A percentile compares a stretch with the other conserved stretches of the same genome.
Conservation (phyloP, 2,888 invertebrate genomes). For the Mamestra brassicae region DNA sequence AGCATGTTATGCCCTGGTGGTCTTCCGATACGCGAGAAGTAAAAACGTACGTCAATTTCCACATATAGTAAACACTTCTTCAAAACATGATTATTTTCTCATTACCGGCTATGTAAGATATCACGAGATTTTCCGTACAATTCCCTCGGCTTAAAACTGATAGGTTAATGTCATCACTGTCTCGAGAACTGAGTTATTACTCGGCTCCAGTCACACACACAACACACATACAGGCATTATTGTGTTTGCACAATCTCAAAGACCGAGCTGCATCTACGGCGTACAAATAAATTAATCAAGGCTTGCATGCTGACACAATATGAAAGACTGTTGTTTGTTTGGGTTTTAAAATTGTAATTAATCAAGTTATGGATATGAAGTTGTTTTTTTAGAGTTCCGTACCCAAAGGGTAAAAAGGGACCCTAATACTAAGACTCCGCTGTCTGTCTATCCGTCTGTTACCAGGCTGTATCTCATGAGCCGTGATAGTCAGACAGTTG, state of each 20-base stretch:
- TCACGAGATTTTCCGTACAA: not conserved
- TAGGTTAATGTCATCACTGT: slow-evolving; percentile 38
- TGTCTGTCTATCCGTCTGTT: too few relatives aligned
- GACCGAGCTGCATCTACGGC: slow-evolving; percentile 17
- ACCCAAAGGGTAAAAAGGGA: too few relatives aligned
- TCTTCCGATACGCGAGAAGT: not conserved
- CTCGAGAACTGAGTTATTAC: slow-evolving; percentile 43
- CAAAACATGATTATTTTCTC: not conserved
- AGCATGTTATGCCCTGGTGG: too few relatives aligned
- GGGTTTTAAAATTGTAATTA: slow-evolving; percentile 5
- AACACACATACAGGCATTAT: not conserved
- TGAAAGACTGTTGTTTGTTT: slow-evolving; percentile 17
- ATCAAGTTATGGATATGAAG: slow-evolving; percentile 9
- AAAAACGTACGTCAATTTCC: too few relatives aligned
- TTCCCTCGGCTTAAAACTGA: slow-evolving; percentile 18
- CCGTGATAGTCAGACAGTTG: too few relatives aligned
- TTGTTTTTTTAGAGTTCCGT: not conserved
- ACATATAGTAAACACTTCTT: not conserved
- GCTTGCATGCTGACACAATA: not conserved
- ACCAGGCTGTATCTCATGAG: too few relatives aligned
- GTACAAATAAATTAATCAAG: slow-evolving; percentile 49
- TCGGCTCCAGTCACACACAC: slow-evolving; percentile 5
- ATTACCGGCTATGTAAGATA: not conserved
- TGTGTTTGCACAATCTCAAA: slow-evolving; percentile 38
- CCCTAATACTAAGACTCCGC: too few relatives aligned